Base-by-base conservation (phyloP, 2,113 vertebrate genomes). In the Noturus placidus region DNA sequence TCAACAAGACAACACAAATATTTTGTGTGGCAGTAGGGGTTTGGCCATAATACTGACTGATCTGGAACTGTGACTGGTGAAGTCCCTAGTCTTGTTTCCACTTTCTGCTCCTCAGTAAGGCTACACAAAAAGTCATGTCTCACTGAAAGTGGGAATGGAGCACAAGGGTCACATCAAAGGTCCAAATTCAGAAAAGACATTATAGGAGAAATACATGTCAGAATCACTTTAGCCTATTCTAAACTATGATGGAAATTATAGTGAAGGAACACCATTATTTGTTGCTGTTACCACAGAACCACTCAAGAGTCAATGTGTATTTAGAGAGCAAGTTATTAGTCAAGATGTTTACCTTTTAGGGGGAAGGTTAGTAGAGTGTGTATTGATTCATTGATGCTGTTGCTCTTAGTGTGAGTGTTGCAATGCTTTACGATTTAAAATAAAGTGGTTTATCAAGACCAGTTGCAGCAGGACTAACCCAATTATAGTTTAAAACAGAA, bases 1-100 rank as follows among this genome's bases (percentile, higher is more conserved):
- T 88, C 91, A 92, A 92, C 91, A 92, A 90, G 92, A 92, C 90
- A 89, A 93, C 87, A 86, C 82, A 92, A 92, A 87, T 82, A 85
- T 56, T 70, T 92, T 90, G 91, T 88, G 88, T 91, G 82, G 89
- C 85, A 84, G 56, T 59, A 72, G 42, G 86, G 86, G 86, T 86
- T 90, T 85, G 90, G 70, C 79, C 57, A 86, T 85, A 87, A 84
- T 72, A 92, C 90, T 63, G 84, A 86, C 42, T 57, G 38, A 30
- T 50, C 63, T 50, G 25, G 76, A 50, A 56, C 52, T 65, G 77
- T 54, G 59, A 56, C 70, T 83, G 61, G 83, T 83, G 78, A 65
- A 54, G 52, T 83, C 83, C 76, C 52, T 33, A 84, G 52, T 46
- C 38, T 82, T 88, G 70, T 59, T 38, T 86, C 35, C 27, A 35